Conservation (phyloP, 1,140 invertebrate species). For the Galleria mellonella region DNA sequence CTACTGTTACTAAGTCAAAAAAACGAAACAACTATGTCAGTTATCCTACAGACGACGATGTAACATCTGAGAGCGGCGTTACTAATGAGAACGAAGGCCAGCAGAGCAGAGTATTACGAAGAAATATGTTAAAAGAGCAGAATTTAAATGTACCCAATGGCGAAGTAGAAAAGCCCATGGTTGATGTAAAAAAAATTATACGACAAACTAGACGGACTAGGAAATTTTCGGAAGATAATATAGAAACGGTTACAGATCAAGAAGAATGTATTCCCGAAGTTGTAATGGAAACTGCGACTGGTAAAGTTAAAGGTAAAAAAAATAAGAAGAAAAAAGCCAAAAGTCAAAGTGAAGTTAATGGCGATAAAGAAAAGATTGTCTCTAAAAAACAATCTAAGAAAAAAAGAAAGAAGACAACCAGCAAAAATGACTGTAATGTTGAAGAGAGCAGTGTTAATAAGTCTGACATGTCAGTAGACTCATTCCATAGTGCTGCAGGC, state of each 20-base stretch:
- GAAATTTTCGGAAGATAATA: constrained; percentile 14
- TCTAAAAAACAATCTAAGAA: constrained; percentile 28
- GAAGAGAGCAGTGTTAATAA: constrained; percentile 18
- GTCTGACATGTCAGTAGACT: constrained; percentile 37
- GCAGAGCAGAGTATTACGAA: constrained; percentile 14
- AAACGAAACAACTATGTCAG: constrained; percentile 42
- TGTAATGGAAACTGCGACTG: constrained; percentile 4
- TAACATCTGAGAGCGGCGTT: background rate
- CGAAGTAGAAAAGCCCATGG: constrained; percentile 12
- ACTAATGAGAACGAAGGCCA: constrained; percentile 8
- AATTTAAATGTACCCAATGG: constrained; percentile 14
- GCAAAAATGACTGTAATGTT: constrained; percentile 12
- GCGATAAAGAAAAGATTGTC: constrained; percentile 24
- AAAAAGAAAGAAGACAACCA: constrained; percentile 33
- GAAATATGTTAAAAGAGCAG: constrained; percentile 42
- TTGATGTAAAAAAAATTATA: constrained; percentile 12
- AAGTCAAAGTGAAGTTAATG: constrained; percentile 3
- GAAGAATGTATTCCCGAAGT: background rate
- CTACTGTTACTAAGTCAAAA: constrained; percentile 22
- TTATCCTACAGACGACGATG: constrained; percentile 39
- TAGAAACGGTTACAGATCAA: background rate
- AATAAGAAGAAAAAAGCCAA: constrained; percentile 18
- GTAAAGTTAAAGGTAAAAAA: constrained; percentile 11
- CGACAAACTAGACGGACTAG: constrained; percentile 22
- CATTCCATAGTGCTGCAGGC: constrained; percentile 56